Evolutionary conservation across 23 tunicate species (phyloP).

Genomic region (Trididemnum clinides): DNA sequence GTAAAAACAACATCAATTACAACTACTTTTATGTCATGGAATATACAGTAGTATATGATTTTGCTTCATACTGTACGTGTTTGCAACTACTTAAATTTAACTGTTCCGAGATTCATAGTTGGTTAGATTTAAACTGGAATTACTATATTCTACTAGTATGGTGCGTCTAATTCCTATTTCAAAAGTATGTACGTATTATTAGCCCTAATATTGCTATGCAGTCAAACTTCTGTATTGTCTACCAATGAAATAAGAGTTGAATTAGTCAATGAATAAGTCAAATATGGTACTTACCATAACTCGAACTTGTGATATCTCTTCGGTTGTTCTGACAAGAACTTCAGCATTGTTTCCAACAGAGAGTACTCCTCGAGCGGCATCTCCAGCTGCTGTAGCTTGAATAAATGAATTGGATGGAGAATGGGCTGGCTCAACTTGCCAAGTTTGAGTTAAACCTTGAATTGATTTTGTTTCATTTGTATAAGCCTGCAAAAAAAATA

Average conservation of each 20-base stretch:
- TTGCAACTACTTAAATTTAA: too few species aligned
- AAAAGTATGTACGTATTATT: too few species aligned
- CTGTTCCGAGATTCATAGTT: too few species aligned
- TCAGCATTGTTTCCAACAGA: conserved; percentile 29
- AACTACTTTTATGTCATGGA: not conserved
- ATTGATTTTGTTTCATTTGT: conserved; percentile 7
- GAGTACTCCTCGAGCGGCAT: conserved; percentile 13
- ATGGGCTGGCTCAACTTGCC: conserved; percentile 42
- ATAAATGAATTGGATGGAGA: conserved; percentile 71
- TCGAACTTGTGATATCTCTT: not conserved
- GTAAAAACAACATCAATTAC: not conserved
- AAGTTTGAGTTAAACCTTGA: not conserved
- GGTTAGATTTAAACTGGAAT: too few species aligned
- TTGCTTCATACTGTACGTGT: not conserved
- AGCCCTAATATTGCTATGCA: too few species aligned
- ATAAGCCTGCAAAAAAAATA: too few species aligned
- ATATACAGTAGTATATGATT: not conserved
- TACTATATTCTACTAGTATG: too few species aligned
- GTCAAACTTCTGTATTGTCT: too few species aligned
- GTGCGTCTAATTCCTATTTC: too few species aligned
- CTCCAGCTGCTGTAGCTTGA: conserved; percentile 49
- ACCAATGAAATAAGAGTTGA: too few species aligned
- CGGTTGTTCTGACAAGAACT: conserved; percentile 46
- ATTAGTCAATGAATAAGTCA: too few species aligned
- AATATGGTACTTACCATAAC: conserved; percentile 67